phyloP scores from a whole-genome alignment of 2,888 invertebrate species.

The Eledona agricola region DNA sequence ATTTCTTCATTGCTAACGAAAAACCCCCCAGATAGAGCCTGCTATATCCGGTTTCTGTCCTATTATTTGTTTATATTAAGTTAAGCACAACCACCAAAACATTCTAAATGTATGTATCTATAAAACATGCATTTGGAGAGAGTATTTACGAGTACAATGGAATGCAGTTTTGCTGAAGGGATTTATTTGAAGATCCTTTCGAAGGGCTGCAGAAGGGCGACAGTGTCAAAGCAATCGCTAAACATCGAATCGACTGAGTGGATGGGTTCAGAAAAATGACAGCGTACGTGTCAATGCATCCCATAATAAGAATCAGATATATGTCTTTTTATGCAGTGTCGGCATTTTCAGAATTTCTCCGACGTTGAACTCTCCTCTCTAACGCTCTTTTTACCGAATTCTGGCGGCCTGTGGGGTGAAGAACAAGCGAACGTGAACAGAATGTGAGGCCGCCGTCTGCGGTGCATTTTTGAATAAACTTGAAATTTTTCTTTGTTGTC shows the following conservation, averaged over 20 bases:
- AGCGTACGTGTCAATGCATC: constrained; percentile 29
- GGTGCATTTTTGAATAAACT: constrained; percentile 34
- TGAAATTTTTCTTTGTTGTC: constrained; percentile 27
- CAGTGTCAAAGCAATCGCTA: too few species aligned
- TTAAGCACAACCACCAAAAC: too few species aligned
- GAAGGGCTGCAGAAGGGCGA: too few species aligned
- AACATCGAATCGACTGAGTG: constrained; percentile 1
- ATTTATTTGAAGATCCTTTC: too few species aligned
- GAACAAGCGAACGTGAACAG: constrained; percentile 29
- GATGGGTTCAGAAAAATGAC: constrained; percentile 24
- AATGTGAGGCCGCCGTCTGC: constrained; percentile 24
- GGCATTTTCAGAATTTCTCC: constrained; percentile 29
- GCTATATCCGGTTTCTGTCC: too few species aligned
- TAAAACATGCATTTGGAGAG: too few species aligned
- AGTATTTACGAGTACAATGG: too few species aligned
- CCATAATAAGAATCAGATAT: constrained; percentile 34
- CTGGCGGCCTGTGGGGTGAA: constrained; percentile 32
- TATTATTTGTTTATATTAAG: too few species aligned
- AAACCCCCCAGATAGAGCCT: too few species aligned
- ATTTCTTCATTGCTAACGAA: too few species aligned
- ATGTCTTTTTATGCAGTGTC: constrained; percentile 32
- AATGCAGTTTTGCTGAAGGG: too few species aligned
- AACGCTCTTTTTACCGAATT: constrained; percentile 27
- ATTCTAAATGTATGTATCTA: too few species aligned
- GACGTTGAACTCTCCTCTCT: constrained; percentile 16